A percentile compares a stretch with the other conserved stretches of the same genome.
Evolutionary conservation across 1,140 invertebrate genomes (phyloP).

Genomic region (Pogonognathellus flavescens): DNA sequence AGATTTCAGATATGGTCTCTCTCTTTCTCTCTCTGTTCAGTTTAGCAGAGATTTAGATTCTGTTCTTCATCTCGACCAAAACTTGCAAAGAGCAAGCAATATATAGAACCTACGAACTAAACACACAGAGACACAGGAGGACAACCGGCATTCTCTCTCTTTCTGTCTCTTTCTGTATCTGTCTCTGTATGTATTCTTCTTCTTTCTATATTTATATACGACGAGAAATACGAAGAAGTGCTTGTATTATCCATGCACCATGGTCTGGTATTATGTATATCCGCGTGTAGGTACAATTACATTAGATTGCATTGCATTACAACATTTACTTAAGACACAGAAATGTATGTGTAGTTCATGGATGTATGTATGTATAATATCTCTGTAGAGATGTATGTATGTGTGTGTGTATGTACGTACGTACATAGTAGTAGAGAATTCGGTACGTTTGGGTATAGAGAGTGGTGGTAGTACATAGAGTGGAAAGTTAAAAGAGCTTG

Average conservation of each 20-base stretch:
- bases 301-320: constrained; percentile 13
- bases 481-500: background rate
- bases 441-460: no score
- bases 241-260: no score
- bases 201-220: no score
- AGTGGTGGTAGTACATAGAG: background rate
- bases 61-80: background rate
- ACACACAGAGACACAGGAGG: no score
- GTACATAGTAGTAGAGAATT: no score
- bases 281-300: constrained; percentile 1
- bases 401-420: background rate
- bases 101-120: no score
- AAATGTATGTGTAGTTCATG: background rate
- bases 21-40: background rate
- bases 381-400: background rate
- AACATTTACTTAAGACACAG: no score
- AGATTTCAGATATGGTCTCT: constrained; percentile 36
- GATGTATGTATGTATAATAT: background rate
- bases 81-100: background rate
- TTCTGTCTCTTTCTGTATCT: background rate
- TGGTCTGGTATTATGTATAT: background rate
- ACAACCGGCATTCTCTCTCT: background rate
- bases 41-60: background rate
- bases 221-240: no score
- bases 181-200: background rate